These are phyloP conservation scores for Ceratoteleas bidentatus DNA, from an alignment of 1,140 invertebrate species.

Conservation along the genomic window DNA sequence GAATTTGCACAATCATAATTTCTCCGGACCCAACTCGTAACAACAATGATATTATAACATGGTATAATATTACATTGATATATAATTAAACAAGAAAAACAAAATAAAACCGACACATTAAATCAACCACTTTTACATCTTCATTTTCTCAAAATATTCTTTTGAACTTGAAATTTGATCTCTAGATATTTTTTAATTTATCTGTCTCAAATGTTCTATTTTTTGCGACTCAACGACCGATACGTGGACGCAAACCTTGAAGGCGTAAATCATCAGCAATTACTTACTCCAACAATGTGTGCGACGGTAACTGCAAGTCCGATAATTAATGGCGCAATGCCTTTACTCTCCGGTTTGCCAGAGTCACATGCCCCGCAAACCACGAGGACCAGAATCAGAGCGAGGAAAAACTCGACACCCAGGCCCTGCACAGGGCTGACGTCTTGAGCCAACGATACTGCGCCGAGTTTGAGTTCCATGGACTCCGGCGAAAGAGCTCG, in stretches of 20 bases:
- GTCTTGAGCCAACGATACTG: conserved; percentile 85
- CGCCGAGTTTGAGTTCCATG: conserved; percentile 75
- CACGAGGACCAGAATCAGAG: conserved; percentile 92
- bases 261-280: conserved; percentile 12
- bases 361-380: conserved; percentile 93
- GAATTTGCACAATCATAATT: no score
- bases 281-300: conserved; percentile 90
- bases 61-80: no score
- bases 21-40: no score
- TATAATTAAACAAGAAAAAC: no score
- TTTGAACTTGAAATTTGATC: no score
- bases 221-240: neutral
- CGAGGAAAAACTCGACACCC: conserved; percentile 94
- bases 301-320: conserved; percentile 93
- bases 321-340: conserved; percentile 93
- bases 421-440: conserved; percentile 89
- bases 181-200: no score
- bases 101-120: no score
- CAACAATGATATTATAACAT: no score
- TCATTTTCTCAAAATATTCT: no score
- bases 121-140: no score
- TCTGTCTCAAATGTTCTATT: no score
- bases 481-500: conserved; percentile 76
- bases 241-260: neutral
- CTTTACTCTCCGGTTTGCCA: conserved; percentile 87